Percentiles rank a stretch among this genome's conserved stretches.
phyloP scores from a whole-genome alignment of 2,888 invertebrate genomes.

The Cheilosia impressa region DNA sequence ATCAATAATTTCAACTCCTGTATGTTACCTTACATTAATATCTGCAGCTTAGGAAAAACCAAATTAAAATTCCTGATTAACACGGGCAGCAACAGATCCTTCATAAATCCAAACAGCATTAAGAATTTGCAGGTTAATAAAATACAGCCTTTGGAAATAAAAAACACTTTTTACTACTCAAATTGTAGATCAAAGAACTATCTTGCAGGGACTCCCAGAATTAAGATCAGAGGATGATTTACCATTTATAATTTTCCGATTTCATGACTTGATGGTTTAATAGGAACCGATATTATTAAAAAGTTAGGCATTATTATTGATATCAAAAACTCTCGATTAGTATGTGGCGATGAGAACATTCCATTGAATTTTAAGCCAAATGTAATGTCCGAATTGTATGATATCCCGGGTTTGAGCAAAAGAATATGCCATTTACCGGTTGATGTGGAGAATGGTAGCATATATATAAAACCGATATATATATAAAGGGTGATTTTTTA shows the following conservation, averaged over 20 bases:
- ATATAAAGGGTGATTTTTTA: too few species aligned
- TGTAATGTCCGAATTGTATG: not conserved
- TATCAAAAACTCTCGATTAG: not conserved
- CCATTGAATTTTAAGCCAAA: not conserved
- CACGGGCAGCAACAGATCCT: conserved; percentile 17
- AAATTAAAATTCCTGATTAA: not conserved
- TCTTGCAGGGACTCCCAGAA: conserved; percentile 2
- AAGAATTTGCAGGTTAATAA: not conserved
- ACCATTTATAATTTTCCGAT: not conserved
- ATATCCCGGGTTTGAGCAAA: not conserved
- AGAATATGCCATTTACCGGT: not conserved
- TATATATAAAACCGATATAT: not conserved
- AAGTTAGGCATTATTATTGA: not conserved
- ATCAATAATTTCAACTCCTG: conserved; percentile 15
- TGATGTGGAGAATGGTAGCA: not conserved
- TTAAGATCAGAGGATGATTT: conserved; percentile 5
- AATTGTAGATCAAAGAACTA: not conserved
- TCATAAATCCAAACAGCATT: conserved; percentile 47
- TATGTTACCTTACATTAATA: not conserved
- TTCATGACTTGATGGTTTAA: not conserved
- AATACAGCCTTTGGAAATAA: not conserved
- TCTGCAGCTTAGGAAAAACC: not conserved
- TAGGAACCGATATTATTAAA: not conserved
- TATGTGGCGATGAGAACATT: too few species aligned
- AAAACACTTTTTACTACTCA: not conserved